A percentile compares a stretch with the other conserved stretches of the same genome.
These are phyloP conservation scores for Channa argus DNA, from an alignment of 2,113 vertebrate genomes.

Conservation along the genomic window DNA sequence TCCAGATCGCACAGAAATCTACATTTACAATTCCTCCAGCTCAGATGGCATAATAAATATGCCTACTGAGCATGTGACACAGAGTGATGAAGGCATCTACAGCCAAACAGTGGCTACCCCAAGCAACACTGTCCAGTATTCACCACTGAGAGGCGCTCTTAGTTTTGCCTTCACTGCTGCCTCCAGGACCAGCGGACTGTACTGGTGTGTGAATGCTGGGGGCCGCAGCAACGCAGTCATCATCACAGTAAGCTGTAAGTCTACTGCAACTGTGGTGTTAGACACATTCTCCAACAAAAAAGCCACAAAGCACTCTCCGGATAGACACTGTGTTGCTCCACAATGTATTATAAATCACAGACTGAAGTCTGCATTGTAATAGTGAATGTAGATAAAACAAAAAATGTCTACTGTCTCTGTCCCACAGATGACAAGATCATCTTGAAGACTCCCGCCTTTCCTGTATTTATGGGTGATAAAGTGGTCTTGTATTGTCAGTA, in stretches of 20 bases:
- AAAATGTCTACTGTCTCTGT: neutral
- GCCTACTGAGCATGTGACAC: too few relatives aligned
- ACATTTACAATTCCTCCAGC: too few relatives aligned
- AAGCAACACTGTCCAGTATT: conserved; percentile 14
- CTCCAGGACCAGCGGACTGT: conserved; percentile 59
- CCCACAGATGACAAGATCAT: conserved; percentile 63
- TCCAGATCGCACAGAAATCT: neutral
- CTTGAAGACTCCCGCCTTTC: conserved; percentile 55
- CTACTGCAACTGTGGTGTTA: neutral
- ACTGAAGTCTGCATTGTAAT: neutral
- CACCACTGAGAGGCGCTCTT: conserved; percentile 46
- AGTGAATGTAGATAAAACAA: neutral
- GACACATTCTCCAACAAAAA: neutral
- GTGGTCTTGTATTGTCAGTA: conserved; percentile 64
- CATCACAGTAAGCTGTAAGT: conserved; percentile 79
- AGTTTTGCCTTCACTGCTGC: conserved; percentile 45
- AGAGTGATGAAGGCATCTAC: too few relatives aligned
- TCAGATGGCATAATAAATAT: too few relatives aligned
- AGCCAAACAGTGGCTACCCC: neutral
- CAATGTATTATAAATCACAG: neutral
- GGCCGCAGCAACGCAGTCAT: conserved; percentile 65
- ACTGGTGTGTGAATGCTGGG: conserved; percentile 73
- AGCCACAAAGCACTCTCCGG: neutral
- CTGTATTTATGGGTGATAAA: conserved; percentile 55
- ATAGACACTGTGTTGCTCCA: neutral